Conservation (phyloP, 2,797 vertebrate genomes). For the Pangasius krempfi region DNA sequence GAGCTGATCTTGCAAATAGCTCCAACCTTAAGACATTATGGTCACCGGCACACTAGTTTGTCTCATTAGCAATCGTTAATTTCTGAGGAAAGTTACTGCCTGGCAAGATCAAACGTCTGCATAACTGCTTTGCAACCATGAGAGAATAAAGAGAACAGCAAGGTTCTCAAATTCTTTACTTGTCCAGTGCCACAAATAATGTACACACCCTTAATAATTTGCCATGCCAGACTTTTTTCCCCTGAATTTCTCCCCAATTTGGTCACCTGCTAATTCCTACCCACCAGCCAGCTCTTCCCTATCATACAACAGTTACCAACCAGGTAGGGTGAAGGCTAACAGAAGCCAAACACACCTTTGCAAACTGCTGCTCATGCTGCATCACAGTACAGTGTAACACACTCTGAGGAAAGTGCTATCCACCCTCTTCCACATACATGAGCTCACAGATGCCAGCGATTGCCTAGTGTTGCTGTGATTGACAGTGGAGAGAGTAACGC, state of each 20-base stretch:
- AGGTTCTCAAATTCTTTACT: not conserved
- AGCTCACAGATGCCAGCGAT: not conserved
- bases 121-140: constrained; percentile 20
- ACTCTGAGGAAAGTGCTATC: not conserved
- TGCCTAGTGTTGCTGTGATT: not conserved
- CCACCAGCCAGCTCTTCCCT: not conserved
- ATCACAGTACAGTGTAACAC: not conserved
- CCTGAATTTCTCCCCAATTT: not conserved
- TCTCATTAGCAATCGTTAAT: constrained; percentile 8
- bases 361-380: not conserved
- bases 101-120: constrained; percentile 2
- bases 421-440: not conserved
- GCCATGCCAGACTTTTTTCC: not conserved
- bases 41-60: constrained; percentile 2
- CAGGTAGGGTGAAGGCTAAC: not conserved
- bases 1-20: constrained; percentile 28
- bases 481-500: not conserved
- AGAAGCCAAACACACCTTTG: not conserved
- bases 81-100: constrained; percentile 14
- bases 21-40: constrained; percentile 19
- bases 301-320: not conserved
- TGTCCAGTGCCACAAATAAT: constrained; percentile 5
- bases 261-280: not conserved
- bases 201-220: not conserved
- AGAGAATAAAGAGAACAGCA: constrained; percentile 9